A percentile compares a stretch with the other conserved stretches of the same genome.
Evolutionary conservation across 2,113 vertebrate species (phyloP).

Genomic region (Eulemur macaco): DNA sequence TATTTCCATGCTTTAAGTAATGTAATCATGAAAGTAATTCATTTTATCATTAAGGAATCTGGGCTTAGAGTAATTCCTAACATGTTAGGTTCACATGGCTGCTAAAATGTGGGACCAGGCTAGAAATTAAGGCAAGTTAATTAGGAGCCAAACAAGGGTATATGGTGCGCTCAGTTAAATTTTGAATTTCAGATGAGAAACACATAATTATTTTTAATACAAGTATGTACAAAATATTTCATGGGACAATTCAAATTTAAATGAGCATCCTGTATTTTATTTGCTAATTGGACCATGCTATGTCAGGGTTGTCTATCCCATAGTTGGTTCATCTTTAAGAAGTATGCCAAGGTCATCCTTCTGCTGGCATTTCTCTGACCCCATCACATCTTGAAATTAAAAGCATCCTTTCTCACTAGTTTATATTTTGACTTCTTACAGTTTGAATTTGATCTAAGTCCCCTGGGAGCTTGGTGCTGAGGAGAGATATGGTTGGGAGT

Average conservation of each 20-base stretch:
- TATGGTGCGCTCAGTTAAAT: not conserved
- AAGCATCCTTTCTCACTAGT: not conserved
- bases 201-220: not conserved
- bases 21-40: not conserved
- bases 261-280: not conserved
- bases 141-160: not conserved
- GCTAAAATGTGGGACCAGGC: not conserved
- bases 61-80: not conserved
- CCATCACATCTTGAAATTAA: conserved; percentile 14
- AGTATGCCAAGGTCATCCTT: not conserved
- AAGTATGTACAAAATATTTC: not conserved
- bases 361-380: not conserved
- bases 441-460: conserved; percentile 4
- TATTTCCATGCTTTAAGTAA: not conserved
- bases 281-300: not conserved
- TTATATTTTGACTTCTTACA: not conserved
- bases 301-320: not conserved
- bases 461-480: not conserved
- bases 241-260: not conserved
- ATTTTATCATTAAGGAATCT: not conserved
- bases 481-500: not conserved
- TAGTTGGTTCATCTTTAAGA: conserved; percentile 3
- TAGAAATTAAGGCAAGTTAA: conserved; percentile 34
- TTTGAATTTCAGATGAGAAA: conserved; percentile 22
- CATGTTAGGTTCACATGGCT: not conserved